A percentile compares a stretch with the other conserved stretches of the same genome.
phyloP scores from a whole-genome alignment of 2,888 invertebrate species.

The Malthinus flaveolus region DNA sequence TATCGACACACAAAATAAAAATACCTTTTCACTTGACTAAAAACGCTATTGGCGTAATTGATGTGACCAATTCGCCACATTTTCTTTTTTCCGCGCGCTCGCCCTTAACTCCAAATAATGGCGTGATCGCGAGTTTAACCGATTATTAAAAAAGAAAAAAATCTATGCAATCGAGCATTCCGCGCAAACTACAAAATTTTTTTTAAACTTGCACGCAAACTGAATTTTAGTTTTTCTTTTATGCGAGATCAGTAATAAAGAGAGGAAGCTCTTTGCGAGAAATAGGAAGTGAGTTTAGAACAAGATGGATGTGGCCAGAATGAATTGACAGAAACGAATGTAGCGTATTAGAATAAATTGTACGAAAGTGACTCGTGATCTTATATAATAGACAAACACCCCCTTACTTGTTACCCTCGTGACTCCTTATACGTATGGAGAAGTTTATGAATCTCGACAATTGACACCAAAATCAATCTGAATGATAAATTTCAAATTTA shows the following conservation, averaged over 20 bases:
- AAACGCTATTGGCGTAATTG: constrained; percentile 37
- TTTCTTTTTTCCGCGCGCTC: background rate
- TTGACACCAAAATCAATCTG: too few species aligned
- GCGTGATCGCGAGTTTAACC: constrained; percentile 12
- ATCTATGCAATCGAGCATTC: constrained; percentile 4
- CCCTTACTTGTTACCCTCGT: too few species aligned
- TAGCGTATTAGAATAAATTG: constrained; percentile 26
- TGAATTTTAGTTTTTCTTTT: constrained; percentile 7
- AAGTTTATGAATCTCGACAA: too few species aligned
- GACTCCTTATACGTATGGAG: too few species aligned
- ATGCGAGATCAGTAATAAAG: constrained; percentile 25
- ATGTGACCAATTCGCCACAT: constrained; percentile 32
- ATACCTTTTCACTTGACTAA: constrained; percentile 33
- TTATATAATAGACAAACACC: constrained; percentile 10
- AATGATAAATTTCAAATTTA: too few species aligned
- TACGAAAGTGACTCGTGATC: constrained; percentile 18
- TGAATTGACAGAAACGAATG: constrained; percentile 31
- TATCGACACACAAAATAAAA: constrained; percentile 38
- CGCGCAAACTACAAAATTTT: constrained; percentile 17
- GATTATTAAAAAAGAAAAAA: background rate
- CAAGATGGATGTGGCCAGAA: constrained; percentile 30
- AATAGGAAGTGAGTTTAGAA: constrained; percentile 28
- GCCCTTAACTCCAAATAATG: background rate
- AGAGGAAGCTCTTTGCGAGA: constrained; percentile 25
- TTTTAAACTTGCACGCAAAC: constrained; percentile 22